Evolutionary conservation across 2,888 invertebrate genomes (phyloP).

Genomic region (Chloroclysta siterata): DNA sequence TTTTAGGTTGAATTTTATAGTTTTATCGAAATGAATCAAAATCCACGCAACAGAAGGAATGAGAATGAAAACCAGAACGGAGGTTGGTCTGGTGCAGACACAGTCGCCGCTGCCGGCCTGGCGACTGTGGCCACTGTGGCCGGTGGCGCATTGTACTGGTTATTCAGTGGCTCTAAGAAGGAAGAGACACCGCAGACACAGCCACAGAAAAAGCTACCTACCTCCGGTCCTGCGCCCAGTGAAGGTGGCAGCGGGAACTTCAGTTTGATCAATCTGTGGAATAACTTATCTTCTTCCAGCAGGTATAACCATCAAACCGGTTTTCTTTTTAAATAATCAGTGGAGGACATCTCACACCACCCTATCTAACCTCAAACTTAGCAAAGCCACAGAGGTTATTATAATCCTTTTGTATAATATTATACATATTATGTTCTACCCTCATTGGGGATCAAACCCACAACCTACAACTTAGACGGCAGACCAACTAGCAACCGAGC

Average conservation of each 20-base stretch:
- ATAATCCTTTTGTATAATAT: too few relatives aligned
- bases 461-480: too few relatives aligned
- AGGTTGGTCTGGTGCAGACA: conserved; percentile 10
- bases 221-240: neutral
- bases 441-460: too few relatives aligned
- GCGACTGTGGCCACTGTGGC: conserved; percentile 25
- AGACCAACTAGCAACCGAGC: too few relatives aligned
- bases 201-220: neutral
- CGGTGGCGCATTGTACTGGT: conserved; percentile 38
- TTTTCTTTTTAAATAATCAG: neutral
- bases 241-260: conserved; percentile 7
- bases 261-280: conserved; percentile 14
- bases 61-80: conserved; percentile 6
- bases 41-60: conserved; percentile 16
- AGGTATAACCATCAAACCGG: conserved; percentile 4
- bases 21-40: conserved; percentile 20
- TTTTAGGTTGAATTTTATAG: neutral
- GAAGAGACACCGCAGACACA: conserved; percentile 4
- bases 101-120: conserved; percentile 27
- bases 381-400: too few relatives aligned
- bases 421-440: too few relatives aligned
- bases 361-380: too few relatives aligned
- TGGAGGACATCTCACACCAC: too few relatives aligned
- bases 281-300: conserved; percentile 15
- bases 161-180: conserved; percentile 23